Conservation (phyloP, 2,797 vertebrate genomes). For the Hapalemur alaotrensis region DNA sequence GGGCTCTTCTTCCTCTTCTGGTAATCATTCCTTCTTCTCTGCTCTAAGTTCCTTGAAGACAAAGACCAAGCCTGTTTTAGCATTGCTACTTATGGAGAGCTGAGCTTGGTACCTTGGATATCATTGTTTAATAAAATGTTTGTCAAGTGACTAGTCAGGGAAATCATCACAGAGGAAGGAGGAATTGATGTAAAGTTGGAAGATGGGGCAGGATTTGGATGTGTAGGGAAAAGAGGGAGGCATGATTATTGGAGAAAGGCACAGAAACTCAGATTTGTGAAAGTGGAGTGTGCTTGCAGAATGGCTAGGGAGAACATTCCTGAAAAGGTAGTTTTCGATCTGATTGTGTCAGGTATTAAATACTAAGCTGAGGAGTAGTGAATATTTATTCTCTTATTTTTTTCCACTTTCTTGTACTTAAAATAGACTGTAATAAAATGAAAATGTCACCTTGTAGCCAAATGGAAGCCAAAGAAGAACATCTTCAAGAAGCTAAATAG, state of each 20-base stretch:
- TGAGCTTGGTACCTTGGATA: not conserved
- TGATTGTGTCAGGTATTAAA: not conserved
- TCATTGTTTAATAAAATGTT: not conserved
- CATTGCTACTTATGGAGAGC: not conserved
- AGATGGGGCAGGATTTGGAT: not conserved
- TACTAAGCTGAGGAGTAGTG: not conserved
- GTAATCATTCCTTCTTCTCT: not conserved
- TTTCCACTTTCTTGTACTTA: not conserved
- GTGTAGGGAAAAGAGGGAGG: not conserved
- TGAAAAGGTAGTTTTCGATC: not conserved
- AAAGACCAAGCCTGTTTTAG: not conserved
- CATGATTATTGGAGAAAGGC: not conserved
- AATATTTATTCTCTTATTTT: slow-evolving; percentile 21
- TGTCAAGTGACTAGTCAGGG: not conserved
- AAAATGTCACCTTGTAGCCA: not conserved
- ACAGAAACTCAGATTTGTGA: not conserved
- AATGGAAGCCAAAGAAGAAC: not conserved
- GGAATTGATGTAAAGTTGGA: not conserved
- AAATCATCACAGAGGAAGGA: not conserved
- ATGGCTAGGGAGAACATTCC: not conserved
- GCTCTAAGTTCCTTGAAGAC: not conserved
- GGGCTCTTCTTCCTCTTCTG: not conserved
- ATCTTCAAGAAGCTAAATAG: not conserved
- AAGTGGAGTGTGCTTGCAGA: not conserved
- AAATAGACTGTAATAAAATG: not conserved